Conservation (phyloP, 2,888 invertebrate species). For the Pollenia angustigena region DNA sequence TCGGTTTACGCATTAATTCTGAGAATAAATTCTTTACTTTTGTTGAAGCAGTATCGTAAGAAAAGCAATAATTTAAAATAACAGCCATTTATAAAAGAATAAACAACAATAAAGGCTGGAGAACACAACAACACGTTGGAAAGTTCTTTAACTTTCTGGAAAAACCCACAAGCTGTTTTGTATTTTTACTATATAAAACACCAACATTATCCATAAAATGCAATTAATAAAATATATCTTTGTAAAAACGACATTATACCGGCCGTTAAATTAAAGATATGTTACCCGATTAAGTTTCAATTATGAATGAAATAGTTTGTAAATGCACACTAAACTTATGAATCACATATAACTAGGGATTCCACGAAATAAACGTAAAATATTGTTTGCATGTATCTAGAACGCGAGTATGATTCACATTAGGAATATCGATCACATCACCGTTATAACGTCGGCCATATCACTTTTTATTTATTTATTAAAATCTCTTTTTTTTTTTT, state of each 20-base stretch:
- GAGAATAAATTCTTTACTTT: conserved; percentile 35
- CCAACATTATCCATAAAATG: conserved; percentile 41
- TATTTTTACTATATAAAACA: conserved; percentile 34
- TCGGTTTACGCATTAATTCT: conserved; percentile 48
- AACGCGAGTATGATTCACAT: conserved; percentile 60
- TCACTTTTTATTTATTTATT: not conserved
- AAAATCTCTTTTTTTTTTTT: not conserved
- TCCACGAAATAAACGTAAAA: conserved; percentile 66
- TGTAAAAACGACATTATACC: conserved; percentile 6
- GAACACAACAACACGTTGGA: conserved; percentile 28
- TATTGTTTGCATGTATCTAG: conserved; percentile 30
- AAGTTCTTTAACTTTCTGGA: conserved; percentile 39
- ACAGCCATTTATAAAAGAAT: conserved; percentile 58
- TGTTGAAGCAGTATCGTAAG: conserved; percentile 36
- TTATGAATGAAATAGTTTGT: conserved; percentile 26
- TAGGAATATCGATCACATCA: conserved; percentile 3
- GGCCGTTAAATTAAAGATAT: conserved; percentile 29
- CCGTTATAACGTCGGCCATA: not conserved
- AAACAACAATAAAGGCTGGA: conserved; percentile 9
- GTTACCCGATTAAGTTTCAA: conserved; percentile 19
- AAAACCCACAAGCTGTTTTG: conserved; percentile 38
- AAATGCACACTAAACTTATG: conserved; percentile 48
- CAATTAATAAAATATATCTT: not conserved
- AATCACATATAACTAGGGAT: conserved; percentile 63
- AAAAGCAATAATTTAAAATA: conserved; percentile 40